Evolutionary conservation across 2,797 vertebrate species (phyloP).

Genomic region (Hemitrygon akajei): DNA sequence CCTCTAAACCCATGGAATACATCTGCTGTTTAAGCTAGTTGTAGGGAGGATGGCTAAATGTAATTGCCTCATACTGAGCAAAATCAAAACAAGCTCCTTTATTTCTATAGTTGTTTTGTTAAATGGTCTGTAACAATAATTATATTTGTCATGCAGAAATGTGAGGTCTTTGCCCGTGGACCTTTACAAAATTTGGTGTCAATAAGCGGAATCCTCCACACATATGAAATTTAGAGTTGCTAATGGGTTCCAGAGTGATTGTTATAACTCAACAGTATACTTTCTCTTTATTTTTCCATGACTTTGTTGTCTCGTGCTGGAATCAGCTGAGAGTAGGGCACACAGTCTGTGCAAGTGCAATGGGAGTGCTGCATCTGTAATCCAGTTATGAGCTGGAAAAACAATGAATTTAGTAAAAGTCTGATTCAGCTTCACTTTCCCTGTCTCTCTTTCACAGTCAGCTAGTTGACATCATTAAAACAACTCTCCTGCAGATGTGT

Average conservation of each 20-base stretch:
- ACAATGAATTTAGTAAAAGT: background rate
- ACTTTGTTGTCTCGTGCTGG: background rate
- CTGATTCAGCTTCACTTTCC: background rate
- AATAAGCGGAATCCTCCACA: conserved; percentile 8
- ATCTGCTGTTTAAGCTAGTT: background rate
- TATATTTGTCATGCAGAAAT: background rate
- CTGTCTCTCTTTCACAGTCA: conserved; percentile 7
- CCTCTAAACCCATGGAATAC: background rate
- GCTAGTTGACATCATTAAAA: conserved; percentile 21
- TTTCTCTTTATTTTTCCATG: background rate
- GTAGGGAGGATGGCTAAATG: background rate
- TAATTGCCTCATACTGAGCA: background rate
- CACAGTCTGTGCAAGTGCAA: background rate
- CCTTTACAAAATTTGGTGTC: conserved; percentile 26
- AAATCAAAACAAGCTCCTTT: background rate
- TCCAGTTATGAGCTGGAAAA: background rate
- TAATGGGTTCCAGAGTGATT: conserved; percentile 26
- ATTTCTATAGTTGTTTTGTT: background rate
- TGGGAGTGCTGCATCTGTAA: background rate
- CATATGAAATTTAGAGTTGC: background rate
- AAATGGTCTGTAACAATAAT: conserved; percentile 23
- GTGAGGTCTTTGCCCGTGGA: conserved; percentile 20
- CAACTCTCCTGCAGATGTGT: background rate
- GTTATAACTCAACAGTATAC: background rate
- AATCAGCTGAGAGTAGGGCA: background rate